Evolutionary conservation across 1,140 invertebrate genomes (phyloP).

Genomic region (Acromyrmex charruanus): DNA sequence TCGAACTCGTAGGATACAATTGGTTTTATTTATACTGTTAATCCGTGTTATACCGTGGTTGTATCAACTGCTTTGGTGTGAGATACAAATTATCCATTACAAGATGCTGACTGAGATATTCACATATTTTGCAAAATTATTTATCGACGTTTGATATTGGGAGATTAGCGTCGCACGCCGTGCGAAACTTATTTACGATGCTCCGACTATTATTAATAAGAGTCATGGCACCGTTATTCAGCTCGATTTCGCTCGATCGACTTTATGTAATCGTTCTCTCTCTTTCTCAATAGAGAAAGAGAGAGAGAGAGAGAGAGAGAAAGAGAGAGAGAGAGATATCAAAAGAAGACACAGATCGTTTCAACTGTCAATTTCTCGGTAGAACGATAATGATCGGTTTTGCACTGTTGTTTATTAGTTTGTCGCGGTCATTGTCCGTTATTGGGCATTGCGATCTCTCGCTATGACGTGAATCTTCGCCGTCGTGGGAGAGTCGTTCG

Average conservation of each 20-base stretch:
- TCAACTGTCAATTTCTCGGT: constrained; percentile 65
- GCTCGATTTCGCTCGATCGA: constrained; percentile 45
- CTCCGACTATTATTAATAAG: constrained; percentile 52
- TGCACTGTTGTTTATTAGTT: constrained; percentile 72
- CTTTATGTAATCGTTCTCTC: constrained; percentile 43
- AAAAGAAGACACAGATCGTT: constrained; percentile 40
- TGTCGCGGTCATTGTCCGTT: constrained; percentile 73
- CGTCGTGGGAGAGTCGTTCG: constrained; percentile 76
- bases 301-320: neutral
- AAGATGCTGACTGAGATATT: neutral
- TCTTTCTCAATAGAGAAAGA: neutral
- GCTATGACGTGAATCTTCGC: constrained; percentile 38
- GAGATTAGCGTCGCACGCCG: constrained; percentile 2
- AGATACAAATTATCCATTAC: constrained; percentile 2
- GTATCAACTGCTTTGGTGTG: neutral
- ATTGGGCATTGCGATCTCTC: constrained; percentile 64
- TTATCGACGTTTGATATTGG: constrained; percentile 35
- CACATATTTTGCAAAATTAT: constrained; percentile 24
- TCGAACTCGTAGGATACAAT: no score
- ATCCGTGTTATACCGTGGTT: neutral
- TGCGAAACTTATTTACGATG: constrained; percentile 44
- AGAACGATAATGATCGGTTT: constrained; percentile 65
- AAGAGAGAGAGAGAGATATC: neutral
- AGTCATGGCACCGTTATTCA: constrained; percentile 50
- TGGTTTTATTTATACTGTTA: neutral